A percentile compares a stretch with the other conserved stretches of the same genome.
Evolutionary conservation across 2,113 vertebrate genomes (phyloP).

Genomic region (human): GRCh38 chr11:74180001-74180500

Average conservation of each 20-base stretch:
- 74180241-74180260: not conserved
- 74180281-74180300: not conserved
- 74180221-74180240: not conserved
- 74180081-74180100: conserved; percentile 6
- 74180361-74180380: not conserved
- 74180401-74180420: not conserved
- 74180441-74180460: conserved; percentile 1
- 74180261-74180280: not conserved
- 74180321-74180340: not conserved
- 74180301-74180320: not conserved
- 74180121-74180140: not conserved
- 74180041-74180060: conserved; percentile 23
- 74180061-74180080: conserved; percentile 14
- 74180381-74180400: not conserved
- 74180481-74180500: conserved; percentile 12
- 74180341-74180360: not conserved
- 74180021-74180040: not conserved
- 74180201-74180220: not conserved
- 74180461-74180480: not conserved
- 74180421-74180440: not conserved
- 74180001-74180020: not conserved
- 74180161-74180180: not conserved
- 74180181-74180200: not conserved
- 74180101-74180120: not conserved
- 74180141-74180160: not conserved